Evolutionary conservation across 1,140 invertebrate genomes (phyloP).

Genomic region (Sycophaga agraensis): DNA sequence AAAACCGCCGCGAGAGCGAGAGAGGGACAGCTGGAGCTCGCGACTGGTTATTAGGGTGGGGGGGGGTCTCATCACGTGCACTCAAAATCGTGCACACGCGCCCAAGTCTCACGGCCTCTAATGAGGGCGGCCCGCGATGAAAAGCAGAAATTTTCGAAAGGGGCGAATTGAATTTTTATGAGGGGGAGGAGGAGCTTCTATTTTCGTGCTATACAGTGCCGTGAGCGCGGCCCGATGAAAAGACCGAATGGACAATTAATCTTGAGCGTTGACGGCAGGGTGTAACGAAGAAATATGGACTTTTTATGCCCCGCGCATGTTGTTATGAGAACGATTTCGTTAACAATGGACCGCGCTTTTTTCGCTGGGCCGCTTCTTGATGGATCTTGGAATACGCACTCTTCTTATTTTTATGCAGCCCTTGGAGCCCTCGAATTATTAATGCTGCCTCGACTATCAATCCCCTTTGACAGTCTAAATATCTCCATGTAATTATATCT

Average conservation of each 20-base stretch:
- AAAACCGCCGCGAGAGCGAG: constrained; percentile 33
- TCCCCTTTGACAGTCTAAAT: no score
- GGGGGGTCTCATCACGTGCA: constrained; percentile 46
- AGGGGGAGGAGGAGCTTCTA: no score
- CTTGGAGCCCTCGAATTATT: no score
- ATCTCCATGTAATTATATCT: no score
- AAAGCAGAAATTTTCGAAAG: background rate
- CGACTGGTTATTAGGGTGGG: constrained; percentile 52
- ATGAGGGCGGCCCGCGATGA: constrained; percentile 8
- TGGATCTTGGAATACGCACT: no score
- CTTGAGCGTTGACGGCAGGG: constrained; percentile 4
- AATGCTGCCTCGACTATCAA: no score
- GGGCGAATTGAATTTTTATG: constrained; percentile 16
- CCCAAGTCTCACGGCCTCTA: no score
- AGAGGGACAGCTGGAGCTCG: constrained; percentile 32
- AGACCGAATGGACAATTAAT: constrained; percentile 7
- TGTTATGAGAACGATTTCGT: background rate
- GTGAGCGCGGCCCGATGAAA: background rate
- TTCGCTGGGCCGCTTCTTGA: no score
- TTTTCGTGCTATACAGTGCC: no score
- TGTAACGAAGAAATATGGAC: constrained; percentile 22
- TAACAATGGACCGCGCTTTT: no score
- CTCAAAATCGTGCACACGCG: constrained; percentile 35
- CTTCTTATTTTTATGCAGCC: no score
- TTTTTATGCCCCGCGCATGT: constrained; percentile 2